Evolutionary conservation across 2,113 vertebrate species (phyloP), one percentile per base, ranked within the genome.

Genomic region (Zosterops pallidus): DNA sequence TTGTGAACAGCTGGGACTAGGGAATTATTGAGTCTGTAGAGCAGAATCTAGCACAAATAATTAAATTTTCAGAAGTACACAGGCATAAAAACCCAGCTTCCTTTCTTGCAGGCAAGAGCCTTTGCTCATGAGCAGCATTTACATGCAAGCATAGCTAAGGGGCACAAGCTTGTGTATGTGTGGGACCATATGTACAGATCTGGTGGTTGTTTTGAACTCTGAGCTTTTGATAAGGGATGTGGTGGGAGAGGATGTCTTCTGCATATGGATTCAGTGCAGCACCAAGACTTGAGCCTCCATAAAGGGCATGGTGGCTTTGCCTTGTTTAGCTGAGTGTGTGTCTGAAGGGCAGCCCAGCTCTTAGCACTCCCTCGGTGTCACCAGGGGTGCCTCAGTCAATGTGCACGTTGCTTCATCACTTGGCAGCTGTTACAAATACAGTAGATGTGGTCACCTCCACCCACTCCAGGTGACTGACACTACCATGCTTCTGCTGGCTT

Each of bases 401-500:
- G 18, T 39, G 70, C 69, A 49, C 5, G 0, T 82, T 86, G 74
- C 77, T 95, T 85, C 83, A 5, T 94, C 78, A 79, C 83, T 94
- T 96, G 94, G 68, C 80, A 72, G 89, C 93, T 67, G 44, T 87
- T 80, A 74, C 68, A 76, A 75, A 60, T 7, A 12, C 75, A 39
- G 60, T 88, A 89, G 91, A 59, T 75, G 83, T 37, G 94, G 76
- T 97, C 85, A 82, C 89, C 94, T 95, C 87, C 95, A 39, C 84
- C 94, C 89, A 41, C 69, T 91, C 60, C 87, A 62, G 56, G 89
- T 97, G 78, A 96, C 79, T 26, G 31, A 56, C 35, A 44, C 57
- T 85, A 62, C 92, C 71, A 29, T 88, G 91, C 92, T 96, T 80
- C 95, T 0, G 2, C 83, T 97, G 97, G 83, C 87, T 96, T 96